Conservation (phyloP, 64 coral and sea anemone species). For the Orbicella faveolata region DNA sequence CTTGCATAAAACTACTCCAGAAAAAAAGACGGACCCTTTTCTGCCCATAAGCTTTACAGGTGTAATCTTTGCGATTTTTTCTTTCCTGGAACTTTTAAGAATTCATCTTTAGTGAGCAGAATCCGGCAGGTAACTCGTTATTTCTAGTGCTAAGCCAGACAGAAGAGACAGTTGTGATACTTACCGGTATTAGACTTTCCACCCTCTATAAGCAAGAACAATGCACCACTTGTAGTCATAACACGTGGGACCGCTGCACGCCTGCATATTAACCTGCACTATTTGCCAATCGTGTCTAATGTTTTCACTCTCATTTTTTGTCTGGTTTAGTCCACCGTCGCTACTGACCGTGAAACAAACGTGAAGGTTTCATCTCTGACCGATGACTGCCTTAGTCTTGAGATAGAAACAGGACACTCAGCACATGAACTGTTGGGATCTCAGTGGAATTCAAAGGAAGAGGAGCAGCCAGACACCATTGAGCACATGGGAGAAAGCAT, state of each 20-base stretch:
- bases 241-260: neutral
- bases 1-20: no score
- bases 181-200: neutral
- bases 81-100: no score
- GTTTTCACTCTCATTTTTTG: neutral
- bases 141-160: no score
- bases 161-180: no score
- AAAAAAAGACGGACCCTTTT: no score
- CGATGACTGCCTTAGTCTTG: slow-evolving; percentile 17
- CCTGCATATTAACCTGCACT: neutral
- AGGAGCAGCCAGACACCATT: neutral
- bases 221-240: neutral
- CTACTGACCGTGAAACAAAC: neutral
- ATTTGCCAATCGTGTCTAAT: neutral
- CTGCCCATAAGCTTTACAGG: no score
- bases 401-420: neutral
- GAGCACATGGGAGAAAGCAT: slow-evolving; percentile 4
- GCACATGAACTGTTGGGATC: neutral
- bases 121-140: no score
- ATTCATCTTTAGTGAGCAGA: no score
- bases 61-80: no score
- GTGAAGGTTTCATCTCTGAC: slow-evolving; percentile 22
- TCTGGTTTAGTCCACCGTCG: neutral
- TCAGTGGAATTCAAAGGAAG: neutral
- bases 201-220: neutral